Conservation (phyloP, 1,140 invertebrate genomes). For the Schlechtendalia chinensis region DNA sequence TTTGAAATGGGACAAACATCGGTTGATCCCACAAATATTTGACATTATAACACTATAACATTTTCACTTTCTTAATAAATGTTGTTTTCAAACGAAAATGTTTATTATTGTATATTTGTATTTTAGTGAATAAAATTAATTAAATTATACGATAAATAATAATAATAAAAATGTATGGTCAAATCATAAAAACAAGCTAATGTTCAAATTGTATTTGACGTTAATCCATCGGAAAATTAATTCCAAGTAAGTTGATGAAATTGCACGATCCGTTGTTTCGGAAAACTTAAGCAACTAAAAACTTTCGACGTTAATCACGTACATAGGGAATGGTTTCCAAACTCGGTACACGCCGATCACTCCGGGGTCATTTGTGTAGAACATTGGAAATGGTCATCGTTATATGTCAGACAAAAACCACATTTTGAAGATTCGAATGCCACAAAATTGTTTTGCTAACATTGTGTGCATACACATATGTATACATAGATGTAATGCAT, state of each 20-base stretch:
- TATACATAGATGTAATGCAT: too few species aligned
- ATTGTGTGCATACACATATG: too few species aligned
- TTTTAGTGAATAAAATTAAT: too few species aligned
- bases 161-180: too few species aligned
- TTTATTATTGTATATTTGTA: background rate
- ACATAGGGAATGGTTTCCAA: constrained; percentile 25
- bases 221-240: constrained; percentile 24
- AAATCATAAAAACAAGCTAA: background rate
- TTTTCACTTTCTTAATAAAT: background rate
- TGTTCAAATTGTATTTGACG: background rate
- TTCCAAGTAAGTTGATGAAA: constrained; percentile 22
- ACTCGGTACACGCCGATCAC: background rate
- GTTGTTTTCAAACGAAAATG: background rate
- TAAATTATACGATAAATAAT: too few species aligned
- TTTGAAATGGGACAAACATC: background rate
- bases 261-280: constrained; percentile 23
- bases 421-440: constrained; percentile 10
- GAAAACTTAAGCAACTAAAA: constrained; percentile 7
- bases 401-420: constrained; percentile 18
- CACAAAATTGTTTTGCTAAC: background rate
- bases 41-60: background rate
- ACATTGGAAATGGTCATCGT: constrained; percentile 24
- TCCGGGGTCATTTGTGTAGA: constrained; percentile 14
- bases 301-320: constrained; percentile 43
- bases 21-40: background rate